Conservation (phyloP, 23 tunicate species). For the Halocynthia roretzi region DNA sequence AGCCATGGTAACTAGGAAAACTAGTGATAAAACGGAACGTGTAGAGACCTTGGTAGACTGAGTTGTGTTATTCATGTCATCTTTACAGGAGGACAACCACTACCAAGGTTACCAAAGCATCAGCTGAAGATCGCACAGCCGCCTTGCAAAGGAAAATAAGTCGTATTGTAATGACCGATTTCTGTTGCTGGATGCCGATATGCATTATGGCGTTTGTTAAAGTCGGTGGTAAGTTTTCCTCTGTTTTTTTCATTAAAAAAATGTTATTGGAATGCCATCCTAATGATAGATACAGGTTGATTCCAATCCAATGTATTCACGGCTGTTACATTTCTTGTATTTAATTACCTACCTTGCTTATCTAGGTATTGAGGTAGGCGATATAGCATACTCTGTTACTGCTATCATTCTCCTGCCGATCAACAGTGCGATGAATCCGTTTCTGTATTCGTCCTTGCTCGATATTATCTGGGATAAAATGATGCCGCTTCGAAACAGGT, state of each 20-base stretch:
- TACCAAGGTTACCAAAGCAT: background rate
- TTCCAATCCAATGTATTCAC: too few species aligned
- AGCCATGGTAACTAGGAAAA: too few species aligned
- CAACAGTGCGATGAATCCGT: conserved; percentile 29
- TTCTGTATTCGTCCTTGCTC: conserved; percentile 16
- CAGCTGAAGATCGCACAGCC: background rate
- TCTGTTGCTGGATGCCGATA: too few species aligned
- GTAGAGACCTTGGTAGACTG: too few species aligned
- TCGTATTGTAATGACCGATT: too few species aligned
- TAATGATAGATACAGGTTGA: too few species aligned
- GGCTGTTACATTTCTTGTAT: too few species aligned
- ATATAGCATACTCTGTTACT: conserved; percentile 21
- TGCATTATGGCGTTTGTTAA: conserved; percentile 72
- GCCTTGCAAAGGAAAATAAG: conserved; percentile 44
- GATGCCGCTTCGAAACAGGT: background rate
- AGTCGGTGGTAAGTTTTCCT: conserved; percentile 37
- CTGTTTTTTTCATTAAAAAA: too few species aligned
- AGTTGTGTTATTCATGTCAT: too few species aligned
- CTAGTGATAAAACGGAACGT: too few species aligned
- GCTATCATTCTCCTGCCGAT: conserved; percentile 25
- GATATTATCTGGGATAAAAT: conserved; percentile 13
- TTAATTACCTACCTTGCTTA: too few species aligned
- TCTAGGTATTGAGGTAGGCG: conserved; percentile 8
- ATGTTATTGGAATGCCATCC: too few species aligned
- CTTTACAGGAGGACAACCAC: conserved; percentile 7